Evolutionary conservation across 1,140 invertebrate species (phyloP).

Genomic region (Drosophila nigromelanica): DNA sequence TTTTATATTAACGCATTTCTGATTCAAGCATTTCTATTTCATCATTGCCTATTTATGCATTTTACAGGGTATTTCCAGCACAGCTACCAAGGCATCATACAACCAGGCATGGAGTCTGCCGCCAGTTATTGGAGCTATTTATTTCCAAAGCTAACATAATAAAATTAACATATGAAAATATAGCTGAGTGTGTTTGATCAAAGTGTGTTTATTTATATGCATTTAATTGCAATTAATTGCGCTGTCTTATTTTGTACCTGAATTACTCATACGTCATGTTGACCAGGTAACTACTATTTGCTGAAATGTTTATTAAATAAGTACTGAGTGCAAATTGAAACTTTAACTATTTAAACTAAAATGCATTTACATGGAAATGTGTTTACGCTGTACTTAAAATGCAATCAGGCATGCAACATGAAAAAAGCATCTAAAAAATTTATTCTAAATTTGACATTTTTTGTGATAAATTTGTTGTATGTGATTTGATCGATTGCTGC

Average conservation of each 20-base stretch:
- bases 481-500: slow-evolving; percentile 22
- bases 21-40: no score
- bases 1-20: no score
- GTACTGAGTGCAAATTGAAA: background rate
- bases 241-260: background rate
- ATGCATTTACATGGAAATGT: slow-evolving; percentile 3
- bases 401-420: slow-evolving; percentile 2
- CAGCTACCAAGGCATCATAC: background rate
- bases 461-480: background rate
- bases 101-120: background rate
- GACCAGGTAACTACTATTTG: background rate
- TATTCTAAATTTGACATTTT: background rate
- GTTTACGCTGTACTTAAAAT: slow-evolving; percentile 13
- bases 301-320: background rate
- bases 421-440: slow-evolving; percentile 11
- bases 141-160: background rate
- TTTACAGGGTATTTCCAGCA: background rate
- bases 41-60: background rate
- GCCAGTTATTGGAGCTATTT: slow-evolving; percentile 6
- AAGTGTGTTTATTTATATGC: background rate
- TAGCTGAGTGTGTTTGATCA: slow-evolving; percentile 4
- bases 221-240: slow-evolving; percentile 14
- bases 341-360: background rate
- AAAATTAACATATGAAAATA: slow-evolving; percentile 6
- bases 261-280: slow-evolving; percentile 3